Evolutionary conservation across 2,113 vertebrate genomes (phyloP), one percentile per base, ranked within the genome.

Genomic region (Mohoua ochrocephala): DNA sequence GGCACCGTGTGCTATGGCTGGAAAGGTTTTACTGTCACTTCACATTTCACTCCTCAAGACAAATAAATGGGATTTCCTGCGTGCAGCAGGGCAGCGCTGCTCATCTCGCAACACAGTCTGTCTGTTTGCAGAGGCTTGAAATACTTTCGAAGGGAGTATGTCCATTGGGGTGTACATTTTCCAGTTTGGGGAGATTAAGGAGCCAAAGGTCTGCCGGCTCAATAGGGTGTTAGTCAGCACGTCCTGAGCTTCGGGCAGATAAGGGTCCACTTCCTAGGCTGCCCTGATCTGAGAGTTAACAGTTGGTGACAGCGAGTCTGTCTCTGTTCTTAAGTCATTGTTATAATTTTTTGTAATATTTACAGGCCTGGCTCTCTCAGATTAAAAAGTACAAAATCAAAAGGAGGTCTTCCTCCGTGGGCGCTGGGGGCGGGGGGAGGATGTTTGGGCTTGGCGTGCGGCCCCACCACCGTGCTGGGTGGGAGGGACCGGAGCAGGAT

Each of bases 241-340:
- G 85, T 97, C 98, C 95, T 96, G 96, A 97, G 78, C 94, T 89
- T 85, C 59, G 13, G 44, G 91, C 75, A 94, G 96, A 97, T 97
- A 96, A 97, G 91, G 80, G 75, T 77, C 84, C 41, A 5, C 93
- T 97, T 98, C 97, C 96, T 81, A 50, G 64, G 87, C 89, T 91
- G 96, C 91, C 91, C 97, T 96, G 89, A 96, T 96, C 92, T 39
- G 82, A 93, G 92, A 97, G 95, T 96, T 97, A 89, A 94, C 80
- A 22, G 35, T 75, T 93, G 96, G 95, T 98, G 97, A 97, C 93
- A 95, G 76, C 11, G 37, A 93, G 95, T 98, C 97, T 98, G 96
- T 88, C 94, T 93, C 97, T 70, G 50, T 94, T 97, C 91, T 96
- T 84, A 81, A 95, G 71, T 94, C 93, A 96, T 97, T 97, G 82